Evolutionary conservation across 1,140 invertebrate species (phyloP).

Genomic region (Drosophila neocordata): DNA sequence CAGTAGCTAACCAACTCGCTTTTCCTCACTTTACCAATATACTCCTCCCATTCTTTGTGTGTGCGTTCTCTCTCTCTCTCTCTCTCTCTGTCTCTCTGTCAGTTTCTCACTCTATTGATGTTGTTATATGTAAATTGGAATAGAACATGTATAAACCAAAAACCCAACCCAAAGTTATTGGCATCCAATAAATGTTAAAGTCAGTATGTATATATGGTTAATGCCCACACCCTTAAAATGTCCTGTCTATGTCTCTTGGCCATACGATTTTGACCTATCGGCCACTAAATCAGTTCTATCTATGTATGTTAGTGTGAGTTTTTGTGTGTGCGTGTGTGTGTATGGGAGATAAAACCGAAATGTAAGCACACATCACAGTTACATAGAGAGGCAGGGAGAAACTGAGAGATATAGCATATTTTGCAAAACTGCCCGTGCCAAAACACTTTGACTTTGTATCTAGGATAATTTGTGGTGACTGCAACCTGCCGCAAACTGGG

Average conservation of each 20-base stretch:
- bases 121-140: slow-evolving; percentile 16
- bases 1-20: slow-evolving; percentile 29
- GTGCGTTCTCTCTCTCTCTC: not conserved
- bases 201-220: slow-evolving; percentile 40
- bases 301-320: not conserved
- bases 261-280: slow-evolving; percentile 18
- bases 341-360: slow-evolving; percentile 8
- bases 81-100: not conserved
- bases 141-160: slow-evolving; percentile 3
- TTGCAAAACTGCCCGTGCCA: not conserved
- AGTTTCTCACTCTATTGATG: not conserved
- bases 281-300: slow-evolving; percentile 18
- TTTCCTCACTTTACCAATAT: not conserved
- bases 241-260: slow-evolving; percentile 15
- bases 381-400: too few relatives aligned
- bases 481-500: slow-evolving; percentile 29
- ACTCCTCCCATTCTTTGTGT: not conserved
- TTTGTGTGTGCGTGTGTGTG: slow-evolving; percentile 10
- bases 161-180: slow-evolving; percentile 54
- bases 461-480: slow-evolving; percentile 50
- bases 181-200: slow-evolving; percentile 65
- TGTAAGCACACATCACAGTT: not conserved
- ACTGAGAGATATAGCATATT: not conserved
- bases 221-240: not conserved
- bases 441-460: slow-evolving; percentile 5